A percentile compares a stretch with the other conserved stretches of the same genome.
These are phyloP conservation scores for Diprion similis DNA, from an alignment of 1,140 invertebrate species.

Conservation along the genomic window DNA sequence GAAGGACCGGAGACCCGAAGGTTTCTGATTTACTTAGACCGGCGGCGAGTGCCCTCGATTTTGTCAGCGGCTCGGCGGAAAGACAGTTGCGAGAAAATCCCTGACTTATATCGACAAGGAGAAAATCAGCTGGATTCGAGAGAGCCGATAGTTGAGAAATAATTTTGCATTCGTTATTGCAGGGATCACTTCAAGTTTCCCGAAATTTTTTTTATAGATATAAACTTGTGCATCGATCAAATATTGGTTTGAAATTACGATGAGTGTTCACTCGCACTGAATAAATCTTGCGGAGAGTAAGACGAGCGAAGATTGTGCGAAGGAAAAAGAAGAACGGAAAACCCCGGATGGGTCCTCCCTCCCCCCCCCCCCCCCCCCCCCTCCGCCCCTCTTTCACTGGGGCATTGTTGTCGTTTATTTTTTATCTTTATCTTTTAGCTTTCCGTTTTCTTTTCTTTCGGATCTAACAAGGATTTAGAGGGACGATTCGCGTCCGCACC, in stretches of 20 bases:
- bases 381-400: conserved; percentile 18
- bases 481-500: conserved; percentile 1
- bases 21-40: conserved; percentile 56
- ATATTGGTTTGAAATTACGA: too few relatives aligned
- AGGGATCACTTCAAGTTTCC: not conserved
- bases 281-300: too few relatives aligned
- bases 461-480: conserved; percentile 53
- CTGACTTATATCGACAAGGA: not conserved
- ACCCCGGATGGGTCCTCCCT: conserved; percentile 25
- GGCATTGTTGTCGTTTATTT: conserved; percentile 32
- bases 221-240: conserved; percentile 19
- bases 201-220: conserved; percentile 12
- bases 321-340: conserved; percentile 22
- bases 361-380: too few relatives aligned
- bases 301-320: conserved; percentile 13
- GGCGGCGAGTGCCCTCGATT: conserved; percentile 29
- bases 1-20: conserved; percentile 3
- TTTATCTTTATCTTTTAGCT: conserved; percentile 18
- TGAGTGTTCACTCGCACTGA: too few relatives aligned
- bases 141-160: not conserved
- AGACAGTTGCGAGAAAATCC: not conserved
- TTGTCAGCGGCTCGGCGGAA: not conserved
- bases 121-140: not conserved
- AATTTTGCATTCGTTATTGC: too few relatives aligned
- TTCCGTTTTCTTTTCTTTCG: conserved; percentile 29